These are phyloP conservation scores for Aphodius granarius DNA, from an alignment of 2,888 invertebrate genomes.

Conservation along the genomic window DNA sequence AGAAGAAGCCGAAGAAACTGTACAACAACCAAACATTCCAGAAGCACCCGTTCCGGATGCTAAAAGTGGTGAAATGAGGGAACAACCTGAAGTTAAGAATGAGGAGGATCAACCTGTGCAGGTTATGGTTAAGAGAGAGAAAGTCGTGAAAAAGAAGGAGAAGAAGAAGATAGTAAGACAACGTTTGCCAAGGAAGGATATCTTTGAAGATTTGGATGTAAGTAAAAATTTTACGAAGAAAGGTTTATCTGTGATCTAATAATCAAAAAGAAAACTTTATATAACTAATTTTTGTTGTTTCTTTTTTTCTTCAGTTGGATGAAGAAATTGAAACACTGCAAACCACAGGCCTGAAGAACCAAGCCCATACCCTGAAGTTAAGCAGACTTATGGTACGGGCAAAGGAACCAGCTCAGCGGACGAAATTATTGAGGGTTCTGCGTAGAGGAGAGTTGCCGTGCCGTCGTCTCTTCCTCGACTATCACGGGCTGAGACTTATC, in stretches of 20 bases:
- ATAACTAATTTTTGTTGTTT: neutral
- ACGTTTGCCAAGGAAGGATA: constrained; percentile 51
- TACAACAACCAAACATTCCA: constrained; percentile 53
- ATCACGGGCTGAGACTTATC: constrained; percentile 86
- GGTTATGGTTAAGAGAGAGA: constrained; percentile 28
- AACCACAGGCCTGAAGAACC: constrained; percentile 81
- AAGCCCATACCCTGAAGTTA: constrained; percentile 84
- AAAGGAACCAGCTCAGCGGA: constrained; percentile 76
- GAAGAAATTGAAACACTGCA: constrained; percentile 84
- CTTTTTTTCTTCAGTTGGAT: constrained; percentile 65
- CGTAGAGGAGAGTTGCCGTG: constrained; percentile 81
- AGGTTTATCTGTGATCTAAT: too few relatives aligned
- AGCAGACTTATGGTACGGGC: constrained; percentile 92
- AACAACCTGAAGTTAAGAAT: constrained; percentile 45
- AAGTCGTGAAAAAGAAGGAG: constrained; percentile 30
- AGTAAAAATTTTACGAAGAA: too few relatives aligned
- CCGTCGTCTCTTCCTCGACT: constrained; percentile 85
- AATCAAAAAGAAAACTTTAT: too few relatives aligned
- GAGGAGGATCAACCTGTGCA: constrained; percentile 42
- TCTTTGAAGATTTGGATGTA: constrained; percentile 65
- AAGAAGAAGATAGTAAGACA: constrained; percentile 49
- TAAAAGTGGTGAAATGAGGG: constrained; percentile 18
- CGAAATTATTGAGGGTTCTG: constrained; percentile 75
- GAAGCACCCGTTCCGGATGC: constrained; percentile 45
- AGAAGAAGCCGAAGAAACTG: constrained; percentile 25